These are phyloP conservation scores for Diabrotica balteata DNA, from an alignment of 2,888 invertebrate genomes.

Conservation along the genomic window DNA sequence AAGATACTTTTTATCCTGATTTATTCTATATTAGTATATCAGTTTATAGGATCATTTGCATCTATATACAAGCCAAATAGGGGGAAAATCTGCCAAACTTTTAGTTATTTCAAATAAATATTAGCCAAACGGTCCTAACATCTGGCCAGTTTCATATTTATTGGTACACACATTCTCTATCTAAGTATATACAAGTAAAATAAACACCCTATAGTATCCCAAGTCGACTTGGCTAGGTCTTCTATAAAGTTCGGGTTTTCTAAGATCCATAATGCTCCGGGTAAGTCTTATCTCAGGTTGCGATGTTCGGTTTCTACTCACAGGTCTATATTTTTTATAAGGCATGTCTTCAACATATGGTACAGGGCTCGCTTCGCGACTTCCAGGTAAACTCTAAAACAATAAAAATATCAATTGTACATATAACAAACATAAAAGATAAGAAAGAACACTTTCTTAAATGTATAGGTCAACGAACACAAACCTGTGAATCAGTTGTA, in stretches of 20 bases:
- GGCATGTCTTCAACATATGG: conserved; percentile 53
- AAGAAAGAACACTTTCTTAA: background rate
- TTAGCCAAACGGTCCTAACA: too few species aligned
- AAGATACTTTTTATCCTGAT: too few species aligned
- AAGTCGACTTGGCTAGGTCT: conserved; percentile 49
- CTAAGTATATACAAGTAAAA: background rate
- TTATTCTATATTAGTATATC: too few species aligned
- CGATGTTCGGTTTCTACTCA: conserved; percentile 30
- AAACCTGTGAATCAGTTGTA: conserved; percentile 71
- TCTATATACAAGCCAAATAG: too few species aligned
- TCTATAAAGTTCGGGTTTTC: conserved; percentile 57
- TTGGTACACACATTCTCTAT: too few species aligned
- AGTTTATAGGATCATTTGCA: too few species aligned
- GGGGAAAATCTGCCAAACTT: too few species aligned
- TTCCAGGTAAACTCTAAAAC: conserved; percentile 64
- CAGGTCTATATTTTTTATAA: conserved; percentile 39
- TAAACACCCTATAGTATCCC: conserved; percentile 54
- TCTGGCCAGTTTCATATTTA: too few species aligned
- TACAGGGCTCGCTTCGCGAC: conserved; percentile 63
- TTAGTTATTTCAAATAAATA: too few species aligned
- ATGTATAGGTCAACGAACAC: too few species aligned
- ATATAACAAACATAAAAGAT: background rate
- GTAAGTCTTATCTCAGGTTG: conserved; percentile 44
- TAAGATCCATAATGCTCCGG: conserved; percentile 61
- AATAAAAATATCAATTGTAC: conserved; percentile 16